Evolutionary conservation across 92 coral and sea anemone species (phyloP).

Genomic region (Galaxea fascicularis): DNA sequence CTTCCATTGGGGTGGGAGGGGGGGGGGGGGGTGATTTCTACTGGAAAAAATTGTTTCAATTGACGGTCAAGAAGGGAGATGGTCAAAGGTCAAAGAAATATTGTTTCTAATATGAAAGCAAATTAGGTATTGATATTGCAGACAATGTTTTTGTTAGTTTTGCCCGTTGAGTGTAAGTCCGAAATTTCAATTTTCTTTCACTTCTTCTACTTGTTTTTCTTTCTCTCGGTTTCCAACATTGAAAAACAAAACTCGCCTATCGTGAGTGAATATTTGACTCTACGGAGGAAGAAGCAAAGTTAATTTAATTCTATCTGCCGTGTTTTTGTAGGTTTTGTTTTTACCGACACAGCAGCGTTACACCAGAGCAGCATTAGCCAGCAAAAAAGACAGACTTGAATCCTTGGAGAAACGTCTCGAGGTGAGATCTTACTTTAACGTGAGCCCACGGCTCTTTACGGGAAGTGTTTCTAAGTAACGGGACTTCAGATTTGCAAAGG

Average conservation of each 20-base stretch:
- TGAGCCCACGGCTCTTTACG: background rate
- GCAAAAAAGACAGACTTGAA: conserved; percentile 96
- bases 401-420: conserved; percentile 93
- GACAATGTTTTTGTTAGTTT: no score
- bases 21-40: no score
- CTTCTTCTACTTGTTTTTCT: no score
- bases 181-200: no score
- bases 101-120: no score
- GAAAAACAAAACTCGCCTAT: background rate
- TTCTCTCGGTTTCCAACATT: no score
- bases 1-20: no score
- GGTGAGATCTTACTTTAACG: conserved; percentile 50
- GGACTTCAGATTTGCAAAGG: background rate
- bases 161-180: no score
- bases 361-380: conserved; percentile 97
- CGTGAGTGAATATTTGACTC: background rate
- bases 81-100: no score
- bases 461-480: background rate
- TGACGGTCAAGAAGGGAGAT: no score
- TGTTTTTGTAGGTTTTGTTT: conserved; percentile 79
- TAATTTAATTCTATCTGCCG: background rate
- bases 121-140: no score
- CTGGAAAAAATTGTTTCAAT: no score
- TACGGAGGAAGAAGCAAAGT: background rate
- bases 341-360: conserved; percentile 95